These are phyloP conservation scores for Nanorana parkeri DNA, from an alignment of 2,113 vertebrate genomes.

Conservation along the genomic window DNA sequence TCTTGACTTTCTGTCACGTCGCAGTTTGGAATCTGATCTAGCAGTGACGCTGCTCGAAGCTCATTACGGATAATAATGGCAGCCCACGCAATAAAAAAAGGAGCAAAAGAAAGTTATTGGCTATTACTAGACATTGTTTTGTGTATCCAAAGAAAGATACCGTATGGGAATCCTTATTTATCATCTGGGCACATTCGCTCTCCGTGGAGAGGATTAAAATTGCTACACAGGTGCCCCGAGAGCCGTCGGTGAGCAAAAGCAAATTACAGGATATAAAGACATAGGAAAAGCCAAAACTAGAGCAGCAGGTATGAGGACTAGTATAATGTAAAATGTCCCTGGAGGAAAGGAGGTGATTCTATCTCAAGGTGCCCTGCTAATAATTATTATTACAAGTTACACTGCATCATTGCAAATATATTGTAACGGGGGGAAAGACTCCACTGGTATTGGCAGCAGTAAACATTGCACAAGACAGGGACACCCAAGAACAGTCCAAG, in stretches of 20 bases:
- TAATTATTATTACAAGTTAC: too few relatives aligned
- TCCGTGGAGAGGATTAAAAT: not conserved
- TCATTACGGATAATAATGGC: slow-evolving; percentile 23
- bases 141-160: not conserved
- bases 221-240: not conserved
- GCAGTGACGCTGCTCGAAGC: not conserved
- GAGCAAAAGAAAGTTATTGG: not conserved
- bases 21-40: slow-evolving; percentile 4
- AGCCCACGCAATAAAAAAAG: not conserved
- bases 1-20: not conserved
- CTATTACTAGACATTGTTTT: slow-evolving; percentile 2
- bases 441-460: too few relatives aligned
- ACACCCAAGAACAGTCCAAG: too few relatives aligned
- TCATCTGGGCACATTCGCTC: not conserved
- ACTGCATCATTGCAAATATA: too few relatives aligned
- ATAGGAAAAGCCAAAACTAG: not conserved
- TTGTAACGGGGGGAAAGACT: too few relatives aligned
- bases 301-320: not conserved
- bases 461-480: too few relatives aligned
- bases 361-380: not conserved
- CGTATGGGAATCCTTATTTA: not conserved
- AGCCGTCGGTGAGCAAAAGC: not conserved
- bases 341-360: not conserved
- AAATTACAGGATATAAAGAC: not conserved
- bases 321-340: not conserved